Percentiles rank a stretch among this genome's conserved stretches.
Conservation (phyloP, 2,888 invertebrate genomes). For the Epistrophella euchroma region DNA sequence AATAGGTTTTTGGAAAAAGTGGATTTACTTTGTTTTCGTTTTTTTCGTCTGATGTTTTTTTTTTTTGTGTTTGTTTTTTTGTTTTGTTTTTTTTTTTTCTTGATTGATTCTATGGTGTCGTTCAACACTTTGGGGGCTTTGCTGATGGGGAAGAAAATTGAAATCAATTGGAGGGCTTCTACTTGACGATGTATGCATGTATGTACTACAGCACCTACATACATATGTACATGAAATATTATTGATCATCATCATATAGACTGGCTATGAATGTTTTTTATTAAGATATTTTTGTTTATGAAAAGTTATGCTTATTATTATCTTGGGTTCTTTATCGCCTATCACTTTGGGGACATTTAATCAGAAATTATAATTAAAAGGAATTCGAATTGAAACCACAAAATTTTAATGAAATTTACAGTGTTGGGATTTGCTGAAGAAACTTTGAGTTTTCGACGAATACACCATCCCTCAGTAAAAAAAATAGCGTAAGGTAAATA, state of each 20-base stretch:
- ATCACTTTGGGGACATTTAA: neutral
- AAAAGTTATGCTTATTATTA: conserved; percentile 2
- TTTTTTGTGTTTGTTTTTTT: neutral
- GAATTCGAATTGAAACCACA: neutral
- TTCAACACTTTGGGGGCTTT: conserved; percentile 45
- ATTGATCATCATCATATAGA: conserved; percentile 52
- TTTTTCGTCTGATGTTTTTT: neutral
- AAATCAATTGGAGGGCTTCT: conserved; percentile 51
- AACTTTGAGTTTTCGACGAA: no score
- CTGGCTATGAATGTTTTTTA: conserved; percentile 20
- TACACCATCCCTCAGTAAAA: no score
- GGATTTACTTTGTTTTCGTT: conserved; percentile 7
- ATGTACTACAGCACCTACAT: neutral
- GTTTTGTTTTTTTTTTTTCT: conserved; percentile 1
- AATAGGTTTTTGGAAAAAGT: conserved; percentile 20
- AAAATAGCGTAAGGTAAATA: no score
- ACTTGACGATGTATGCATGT: conserved; percentile 49
- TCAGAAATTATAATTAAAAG: neutral
- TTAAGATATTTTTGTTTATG: conserved; percentile 4
- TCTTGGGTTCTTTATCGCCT: conserved; percentile 6
- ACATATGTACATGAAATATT: conserved; percentile 4
- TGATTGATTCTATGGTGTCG: conserved; percentile 30
- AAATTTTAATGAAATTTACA: neutral
- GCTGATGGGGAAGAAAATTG: conserved; percentile 30
- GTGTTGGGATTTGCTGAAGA: no score